These are phyloP conservation scores for Sogatella furcifera DNA, from an alignment of 1,140 invertebrate genomes.

Conservation along the genomic window DNA sequence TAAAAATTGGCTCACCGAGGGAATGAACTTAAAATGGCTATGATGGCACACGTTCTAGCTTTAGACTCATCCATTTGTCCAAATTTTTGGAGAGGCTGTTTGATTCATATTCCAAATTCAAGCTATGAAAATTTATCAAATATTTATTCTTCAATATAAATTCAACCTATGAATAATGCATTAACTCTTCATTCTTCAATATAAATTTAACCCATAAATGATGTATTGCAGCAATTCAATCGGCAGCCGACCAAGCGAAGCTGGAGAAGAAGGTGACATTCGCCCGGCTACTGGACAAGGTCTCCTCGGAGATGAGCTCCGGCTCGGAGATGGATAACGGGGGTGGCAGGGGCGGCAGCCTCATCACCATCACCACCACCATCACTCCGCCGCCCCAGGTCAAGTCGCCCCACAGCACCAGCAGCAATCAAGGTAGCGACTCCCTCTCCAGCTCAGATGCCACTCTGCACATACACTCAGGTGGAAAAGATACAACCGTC, in stretches of 20 bases:
- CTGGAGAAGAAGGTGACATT: slow-evolving; percentile 66
- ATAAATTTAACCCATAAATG: too few relatives aligned
- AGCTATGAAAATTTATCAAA: too few relatives aligned
- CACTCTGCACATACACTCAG: slow-evolving; percentile 25
- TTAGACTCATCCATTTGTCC: too few relatives aligned
- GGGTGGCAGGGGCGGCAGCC: not conserved
- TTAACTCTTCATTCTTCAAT: too few relatives aligned
- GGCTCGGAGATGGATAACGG: slow-evolving; percentile 45
- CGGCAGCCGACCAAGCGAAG: slow-evolving; percentile 33
- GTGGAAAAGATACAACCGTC: not conserved
- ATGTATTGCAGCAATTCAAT: not conserved
- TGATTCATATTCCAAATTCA: too few relatives aligned
- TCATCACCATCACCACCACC: not conserved
- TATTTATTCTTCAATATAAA: too few relatives aligned
- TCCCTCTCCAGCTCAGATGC: slow-evolving; percentile 53
- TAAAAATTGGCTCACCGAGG: too few relatives aligned
- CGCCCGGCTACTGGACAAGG: slow-evolving; percentile 55
- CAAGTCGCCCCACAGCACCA: slow-evolving; percentile 19
- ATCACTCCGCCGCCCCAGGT: slow-evolving; percentile 1
- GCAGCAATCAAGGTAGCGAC: slow-evolving; percentile 51
- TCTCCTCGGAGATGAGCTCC: slow-evolving; percentile 59
- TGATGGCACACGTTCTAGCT: too few relatives aligned
- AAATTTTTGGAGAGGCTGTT: too few relatives aligned
- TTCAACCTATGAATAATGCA: too few relatives aligned
- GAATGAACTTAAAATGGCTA: too few relatives aligned